Evolutionary conservation across 2,888 invertebrate genomes (phyloP), one percentile per base, ranked within the genome.

Genomic region (Resseliella maxima): DNA sequence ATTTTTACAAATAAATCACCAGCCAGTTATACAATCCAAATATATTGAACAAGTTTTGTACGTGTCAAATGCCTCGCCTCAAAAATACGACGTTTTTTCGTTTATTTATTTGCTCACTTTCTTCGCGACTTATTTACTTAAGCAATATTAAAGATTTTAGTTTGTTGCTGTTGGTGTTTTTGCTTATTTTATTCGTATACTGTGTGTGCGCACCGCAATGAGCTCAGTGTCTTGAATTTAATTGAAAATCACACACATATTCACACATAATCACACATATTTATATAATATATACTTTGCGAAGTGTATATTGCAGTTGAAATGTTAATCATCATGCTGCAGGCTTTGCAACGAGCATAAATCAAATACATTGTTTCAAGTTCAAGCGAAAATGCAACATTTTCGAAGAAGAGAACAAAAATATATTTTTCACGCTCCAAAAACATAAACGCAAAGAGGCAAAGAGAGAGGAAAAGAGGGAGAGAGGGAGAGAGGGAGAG

Each of bases 1-100:
- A 72, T 72, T 72, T 72, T 72, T 72, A 72, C 72, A 72, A 72
- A 72, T 72, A 72, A 72, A 72, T 72, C 72, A 72, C 72, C 72
- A 72, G 72, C 72, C 31, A 72, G 72, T 72, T 72, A 72, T 31
- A 72, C 31, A 72, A 59, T 24, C 59, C 24, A 59, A 59, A 59
- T 12, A 31, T 35, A 72, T 72, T 72, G 72, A 72, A 72, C 72
- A 72, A 72, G 72, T 72, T 72, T 59, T 72, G 72, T 21, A 72
- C 72, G 72, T 72, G 72, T 72, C 72, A 72, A 72, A 72, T 72
- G 72, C 72, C 72, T 72, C 72, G 72, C 72, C 72, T 72, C 72
- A 72, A 72, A 72, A 72, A 72, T 6, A 31, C 24, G 27, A 31
- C 8, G 6, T 72, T 72, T 27, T 72, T 35, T 31, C 72, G 31